phyloP scores from a whole-genome alignment of 2,797 vertebrate species.

The Parambassis ranga region DNA sequence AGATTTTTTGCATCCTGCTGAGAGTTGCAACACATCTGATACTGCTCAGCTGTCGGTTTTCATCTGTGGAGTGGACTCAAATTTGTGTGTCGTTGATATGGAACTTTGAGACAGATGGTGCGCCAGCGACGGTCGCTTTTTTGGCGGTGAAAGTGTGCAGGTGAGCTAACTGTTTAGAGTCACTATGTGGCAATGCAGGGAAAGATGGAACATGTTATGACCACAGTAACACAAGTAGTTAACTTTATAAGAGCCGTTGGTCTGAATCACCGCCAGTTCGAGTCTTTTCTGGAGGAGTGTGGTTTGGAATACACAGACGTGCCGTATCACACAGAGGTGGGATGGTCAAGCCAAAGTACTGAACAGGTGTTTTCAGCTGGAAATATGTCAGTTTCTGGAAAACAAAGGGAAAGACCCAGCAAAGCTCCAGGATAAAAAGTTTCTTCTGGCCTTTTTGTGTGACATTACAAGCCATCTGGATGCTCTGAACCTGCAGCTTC shows the following conservation, averaged over 20 bases:
- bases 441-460: constrained; percentile 21
- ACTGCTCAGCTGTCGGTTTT: no score
- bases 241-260: no score
- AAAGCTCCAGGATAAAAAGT: constrained; percentile 2
- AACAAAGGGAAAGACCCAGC: constrained; percentile 22
- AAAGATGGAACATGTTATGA: not conserved
- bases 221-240: not conserved
- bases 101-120: no score
- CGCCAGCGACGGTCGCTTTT: no score
- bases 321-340: constrained; percentile 3
- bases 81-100: no score
- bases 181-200: not conserved
- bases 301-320: not conserved
- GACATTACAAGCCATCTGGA: constrained; percentile 33
- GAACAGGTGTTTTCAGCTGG: constrained; percentile 1
- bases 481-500: no score
- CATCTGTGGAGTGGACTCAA: no score
- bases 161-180: not conserved
- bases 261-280: no score
- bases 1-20: not conserved
- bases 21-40: not conserved
- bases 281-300: no score
- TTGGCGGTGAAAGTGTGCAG: no score
- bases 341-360: constrained; percentile 9
- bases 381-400: constrained; percentile 11